Evolutionary conservation across 1,140 invertebrate species (phyloP).

Genomic region (Drosophila busckii): DNA sequence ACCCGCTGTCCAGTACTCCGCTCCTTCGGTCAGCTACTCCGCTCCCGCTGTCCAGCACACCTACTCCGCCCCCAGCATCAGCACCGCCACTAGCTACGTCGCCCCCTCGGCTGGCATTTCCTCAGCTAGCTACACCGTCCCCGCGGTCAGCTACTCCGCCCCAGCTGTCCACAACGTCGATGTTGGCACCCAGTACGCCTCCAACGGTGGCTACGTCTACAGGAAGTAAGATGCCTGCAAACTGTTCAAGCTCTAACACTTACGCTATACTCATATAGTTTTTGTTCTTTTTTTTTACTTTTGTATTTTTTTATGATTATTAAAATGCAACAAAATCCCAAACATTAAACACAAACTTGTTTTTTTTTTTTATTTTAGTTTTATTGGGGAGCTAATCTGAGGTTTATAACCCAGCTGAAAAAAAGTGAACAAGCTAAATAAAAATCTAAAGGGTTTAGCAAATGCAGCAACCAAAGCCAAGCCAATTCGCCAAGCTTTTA

Average conservation of each 20-base stretch:
- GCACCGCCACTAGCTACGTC: constrained; percentile 17
- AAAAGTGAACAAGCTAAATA: no score
- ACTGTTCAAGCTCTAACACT: constrained; percentile 30
- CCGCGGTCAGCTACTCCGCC: constrained; percentile 20
- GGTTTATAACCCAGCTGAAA: no score
- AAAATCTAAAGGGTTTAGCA: no score
- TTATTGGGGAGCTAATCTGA: no score
- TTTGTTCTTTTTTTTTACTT: constrained; percentile 21
- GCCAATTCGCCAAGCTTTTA: background rate
- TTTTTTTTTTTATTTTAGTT: background rate
- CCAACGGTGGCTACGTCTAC: constrained; percentile 76
- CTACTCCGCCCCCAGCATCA: constrained; percentile 31
- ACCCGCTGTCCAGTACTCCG: constrained; percentile 42
- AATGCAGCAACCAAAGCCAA: constrained; percentile 2
- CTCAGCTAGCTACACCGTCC: constrained; percentile 34
- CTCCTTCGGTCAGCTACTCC: constrained; percentile 19
- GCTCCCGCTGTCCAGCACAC: constrained; percentile 9
- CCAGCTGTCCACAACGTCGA: constrained; percentile 34
- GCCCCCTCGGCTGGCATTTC: constrained; percentile 7
- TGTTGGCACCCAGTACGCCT: constrained; percentile 69
- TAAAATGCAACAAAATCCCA: no score
- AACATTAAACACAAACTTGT: no score
- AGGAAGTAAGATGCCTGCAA: constrained; percentile 54
- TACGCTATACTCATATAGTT: constrained; percentile 14
- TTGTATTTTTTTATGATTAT: constrained; percentile 23